Base-by-base conservation (phyloP, 2,113 vertebrate species). In the Nettapus auritus region DNA sequence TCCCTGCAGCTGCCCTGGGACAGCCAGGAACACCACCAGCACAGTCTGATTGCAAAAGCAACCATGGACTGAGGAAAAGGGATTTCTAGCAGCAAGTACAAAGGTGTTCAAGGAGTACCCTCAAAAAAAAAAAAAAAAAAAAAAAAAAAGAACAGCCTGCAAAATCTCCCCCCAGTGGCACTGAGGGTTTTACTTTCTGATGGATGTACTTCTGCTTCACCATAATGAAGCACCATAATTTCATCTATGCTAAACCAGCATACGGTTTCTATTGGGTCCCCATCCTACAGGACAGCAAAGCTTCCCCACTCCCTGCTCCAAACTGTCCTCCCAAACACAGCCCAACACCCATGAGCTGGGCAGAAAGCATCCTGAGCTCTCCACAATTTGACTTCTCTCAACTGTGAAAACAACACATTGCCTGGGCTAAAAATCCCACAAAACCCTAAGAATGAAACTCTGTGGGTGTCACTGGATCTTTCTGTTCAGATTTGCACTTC, bases 401-500 rank as follows among this genome's bases (percentile, higher is more conserved):
- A 74, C 22, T 40, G 11, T 11, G 38, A 46, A 85, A 34, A 44
- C 4, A 6, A 55, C 68, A 62, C 28, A 18, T 29, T 63, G 29
- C 20, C 33, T 9, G 22, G 16, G 57, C 18, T 11, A 76, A 36
- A 63, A 93, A 87, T 63, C 26, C 18, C 57, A 69, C 28, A 69
- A 52, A 48, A 62, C 8, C 25, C 23, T 93, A 77, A 56, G 73
- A 68, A 86, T 85, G 79, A 95, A 96, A 96, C 94, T 91, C 82
- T 94, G 76, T 70, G 69, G 21, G 26, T 60, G 79, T 55, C 36
- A 33, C 89, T 86, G 38, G 20, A 80, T 94, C 60, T 93, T 34
- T 28, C 75, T 86, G 94, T 48, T 92, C 59, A 33, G 73, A 95
- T 88, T 78, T 56, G 86, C 34, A 73, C 74, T 92, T 93, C 91